These are phyloP conservation scores for Zaprionus davidi DNA, from an alignment of 1,140 invertebrate genomes.

Conservation along the genomic window DNA sequence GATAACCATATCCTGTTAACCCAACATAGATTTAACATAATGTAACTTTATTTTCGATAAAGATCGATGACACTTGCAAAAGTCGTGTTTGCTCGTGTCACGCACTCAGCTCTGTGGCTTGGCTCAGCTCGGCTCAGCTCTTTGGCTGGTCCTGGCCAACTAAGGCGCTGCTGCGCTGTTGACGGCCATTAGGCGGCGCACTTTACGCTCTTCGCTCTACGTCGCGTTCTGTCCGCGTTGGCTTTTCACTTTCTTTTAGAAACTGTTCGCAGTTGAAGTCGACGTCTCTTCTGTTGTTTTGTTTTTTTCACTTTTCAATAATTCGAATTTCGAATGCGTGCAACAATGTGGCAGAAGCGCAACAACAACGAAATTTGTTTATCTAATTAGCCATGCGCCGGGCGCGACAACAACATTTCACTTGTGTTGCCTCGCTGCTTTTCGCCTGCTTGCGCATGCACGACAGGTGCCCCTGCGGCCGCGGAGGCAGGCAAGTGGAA, in stretches of 20 bases:
- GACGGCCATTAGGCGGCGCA: slow-evolving; percentile 65
- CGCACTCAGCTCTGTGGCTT: slow-evolving; percentile 10
- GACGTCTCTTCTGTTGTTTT: slow-evolving; percentile 2
- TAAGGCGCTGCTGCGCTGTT: slow-evolving; percentile 61
- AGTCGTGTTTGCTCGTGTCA: slow-evolving; percentile 13
- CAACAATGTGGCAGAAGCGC: slow-evolving; percentile 63
- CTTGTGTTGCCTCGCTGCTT: slow-evolving; percentile 40
- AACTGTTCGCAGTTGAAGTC: slow-evolving; percentile 50
- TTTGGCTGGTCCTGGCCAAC: slow-evolving; percentile 73
- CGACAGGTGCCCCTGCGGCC: slow-evolving; percentile 40
- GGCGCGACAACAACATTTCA: slow-evolving; percentile 61
- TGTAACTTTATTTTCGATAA: too few relatives aligned
- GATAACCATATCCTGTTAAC: too few relatives aligned
- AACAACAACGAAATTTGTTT: slow-evolving; percentile 66
- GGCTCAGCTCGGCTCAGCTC: slow-evolving; percentile 5
- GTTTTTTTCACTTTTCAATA: slow-evolving; percentile 75
- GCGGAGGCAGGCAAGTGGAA: slow-evolving; percentile 45
- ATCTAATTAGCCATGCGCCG: slow-evolving; percentile 78
- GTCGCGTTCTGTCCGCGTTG: slow-evolving; percentile 69
- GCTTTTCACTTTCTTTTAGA: slow-evolving; percentile 82
- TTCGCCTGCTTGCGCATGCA: slow-evolving; percentile 74
- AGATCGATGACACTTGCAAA: too few relatives aligned
- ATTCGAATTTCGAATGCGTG: slow-evolving; percentile 76
- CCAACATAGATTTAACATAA: too few relatives aligned
- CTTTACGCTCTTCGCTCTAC: slow-evolving; percentile 61